Evolutionary conservation across 2,797 vertebrate genomes (phyloP), one percentile per base, ranked within the genome.

Genomic region (Sylvia borin): DNA sequence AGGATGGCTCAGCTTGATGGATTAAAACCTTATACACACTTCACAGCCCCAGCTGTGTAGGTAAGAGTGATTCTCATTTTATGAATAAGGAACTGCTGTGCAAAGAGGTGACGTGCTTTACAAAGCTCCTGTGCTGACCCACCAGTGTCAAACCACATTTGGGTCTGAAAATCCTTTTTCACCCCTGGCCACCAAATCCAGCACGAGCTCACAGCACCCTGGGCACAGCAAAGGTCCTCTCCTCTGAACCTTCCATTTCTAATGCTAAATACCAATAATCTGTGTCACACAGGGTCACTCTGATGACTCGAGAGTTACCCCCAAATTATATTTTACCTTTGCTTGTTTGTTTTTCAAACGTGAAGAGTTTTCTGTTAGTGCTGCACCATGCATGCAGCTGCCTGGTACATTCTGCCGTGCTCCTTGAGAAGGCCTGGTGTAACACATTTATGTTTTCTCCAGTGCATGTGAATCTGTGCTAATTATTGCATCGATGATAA

Each of bases 401-500:
- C 45, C 22, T 10, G n/a, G 5, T 29, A 25, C 38, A 13, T 51
- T 87, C 50, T 71, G 34, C 29, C 47, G 55, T n/a, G 27, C 19
- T 62, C 83, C 79, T 75, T 55, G 26, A 65, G 75, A 94, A 92
- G 45, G 34, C 82, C 38, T 42, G 83, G 34, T 94, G 73, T 15
- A 65, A 50, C 38, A 36, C 25, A 55, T 70, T 95, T 90, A 64
- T 87, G 38, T 29, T 93, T 92, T 79, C 84, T 72, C 67, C 40
- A 70, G 45, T 36, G 76, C 80, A 45, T 75, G 54, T 88, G 70
- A 89, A 95, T 87, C 79, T 87, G 26, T 21, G 51, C 50, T 91
- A 85, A 95, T 96, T 85, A 94, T 74, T 93, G 64, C 61, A 64
- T 29, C 3, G 2, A 93, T 85, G 27, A 90, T 86, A 95, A 94